Base-by-base conservation (phyloP, 2,888 invertebrate genomes). In the Lysandra bellargus region DNA sequence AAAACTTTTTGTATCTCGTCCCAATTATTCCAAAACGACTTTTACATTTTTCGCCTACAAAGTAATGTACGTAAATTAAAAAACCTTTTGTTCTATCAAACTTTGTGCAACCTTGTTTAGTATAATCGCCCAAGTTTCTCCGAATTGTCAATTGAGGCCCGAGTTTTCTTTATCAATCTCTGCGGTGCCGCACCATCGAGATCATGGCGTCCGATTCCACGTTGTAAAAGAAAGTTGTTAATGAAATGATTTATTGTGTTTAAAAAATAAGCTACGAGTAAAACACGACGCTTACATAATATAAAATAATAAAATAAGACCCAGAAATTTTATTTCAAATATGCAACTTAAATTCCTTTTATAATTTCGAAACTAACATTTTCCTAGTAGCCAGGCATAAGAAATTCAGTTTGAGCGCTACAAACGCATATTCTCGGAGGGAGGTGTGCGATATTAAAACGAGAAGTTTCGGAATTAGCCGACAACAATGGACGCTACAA, bases 161-260 rank as follows among this genome's bases (percentile, higher is more conserved):
- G 90, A 90, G 92, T 93, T 92, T 92, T 92, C 91, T 93, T 92
- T 90, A 90, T 74, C 74, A 74, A 44, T 74, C 23, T 74, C 23
- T 33, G 69, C 33, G 69, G 69, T 74, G n/a, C 40, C 23, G 40
- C 74, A n/a, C n/a, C 40, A 44, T 74, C 44, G 40, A 74, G 74
- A 74, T 44, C 74, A 69, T 37, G 7, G 30, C 64, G 30, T 69
- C 23, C 33, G 30, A 61, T 61, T 64, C 14, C 64, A 64, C 64
- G 64, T 64, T 30, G 23, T 30, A 61, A 30, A 69, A 69, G 33
- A 69, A 37, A 69, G 69, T 69, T 14, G 4, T 4, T 4, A 37
- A 37, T 37, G 37, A 69, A 69, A 64, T 30, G 30, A 64, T 64
- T 30, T 12, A 64, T 12, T 64, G 64, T 30, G 64, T 64, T 30